phyloP scores from a whole-genome alignment of 2,113 vertebrate species.

The Paraplagusia blochii region DNA sequence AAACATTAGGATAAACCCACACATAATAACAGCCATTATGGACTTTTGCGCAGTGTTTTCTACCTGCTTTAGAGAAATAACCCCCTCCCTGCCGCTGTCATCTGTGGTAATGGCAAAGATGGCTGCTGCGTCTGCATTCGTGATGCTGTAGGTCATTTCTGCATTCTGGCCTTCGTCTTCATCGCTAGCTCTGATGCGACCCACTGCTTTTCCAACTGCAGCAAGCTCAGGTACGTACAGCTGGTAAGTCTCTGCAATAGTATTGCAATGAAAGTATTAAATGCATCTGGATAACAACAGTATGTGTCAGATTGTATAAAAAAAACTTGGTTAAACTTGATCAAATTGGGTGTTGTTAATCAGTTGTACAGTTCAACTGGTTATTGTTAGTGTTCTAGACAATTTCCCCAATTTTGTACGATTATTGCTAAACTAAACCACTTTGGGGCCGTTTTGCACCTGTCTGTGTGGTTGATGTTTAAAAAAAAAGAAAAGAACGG shows the following conservation, averaged over 20 bases:
- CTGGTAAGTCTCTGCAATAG: conserved; percentile 86
- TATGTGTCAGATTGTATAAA: too few relatives aligned
- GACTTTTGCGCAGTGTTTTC: conserved; percentile 11
- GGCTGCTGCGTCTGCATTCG: conserved; percentile 83
- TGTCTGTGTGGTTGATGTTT: too few relatives aligned
- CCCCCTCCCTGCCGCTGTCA: conserved; percentile 85
- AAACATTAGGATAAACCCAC: too few relatives aligned
- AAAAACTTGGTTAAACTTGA: too few relatives aligned
- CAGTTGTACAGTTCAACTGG: too few relatives aligned
- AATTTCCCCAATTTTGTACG: too few relatives aligned
- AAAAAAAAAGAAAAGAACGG: too few relatives aligned
- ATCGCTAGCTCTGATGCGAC: conserved; percentile 90
- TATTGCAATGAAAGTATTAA: neutral
- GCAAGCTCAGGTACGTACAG: conserved; percentile 90
- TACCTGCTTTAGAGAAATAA: conserved; percentile 89
- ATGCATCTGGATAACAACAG: neutral
- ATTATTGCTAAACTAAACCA: too few relatives aligned
- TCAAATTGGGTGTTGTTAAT: too few relatives aligned
- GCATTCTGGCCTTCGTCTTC: conserved; percentile 87
- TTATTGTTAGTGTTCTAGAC: too few relatives aligned
- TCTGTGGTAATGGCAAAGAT: conserved; percentile 87
- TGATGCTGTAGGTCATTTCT: conserved; percentile 89
- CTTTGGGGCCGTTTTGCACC: too few relatives aligned
- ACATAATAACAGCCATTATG: too few relatives aligned
- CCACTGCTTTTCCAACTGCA: conserved; percentile 87